Conservation (phyloP, 2,797 vertebrate genomes). For the Sciurus carolinensis region DNA sequence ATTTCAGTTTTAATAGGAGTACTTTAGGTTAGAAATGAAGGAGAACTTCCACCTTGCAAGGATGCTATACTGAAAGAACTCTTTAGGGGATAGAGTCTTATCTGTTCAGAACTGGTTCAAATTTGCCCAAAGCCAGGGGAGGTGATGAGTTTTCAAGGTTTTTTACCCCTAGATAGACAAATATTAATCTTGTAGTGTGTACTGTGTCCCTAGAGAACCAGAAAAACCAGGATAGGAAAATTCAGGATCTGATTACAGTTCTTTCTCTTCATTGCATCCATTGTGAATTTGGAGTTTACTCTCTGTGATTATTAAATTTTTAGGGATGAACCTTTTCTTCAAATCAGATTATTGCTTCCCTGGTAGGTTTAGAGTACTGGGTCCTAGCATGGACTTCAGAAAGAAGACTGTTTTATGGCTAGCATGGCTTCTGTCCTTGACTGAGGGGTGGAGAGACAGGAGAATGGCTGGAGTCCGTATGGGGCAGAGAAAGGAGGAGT, state of each 20-base stretch:
- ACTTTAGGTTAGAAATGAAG: slow-evolving; percentile 62
- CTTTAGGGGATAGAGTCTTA: not conserved
- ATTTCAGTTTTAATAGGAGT: slow-evolving; percentile 50
- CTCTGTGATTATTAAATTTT: slow-evolving; percentile 15
- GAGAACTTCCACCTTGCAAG: slow-evolving; percentile 45
- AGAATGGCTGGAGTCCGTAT: not conserved
- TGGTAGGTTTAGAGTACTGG: not conserved
- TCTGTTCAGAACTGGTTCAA: slow-evolving; percentile 21
- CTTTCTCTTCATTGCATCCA: not conserved
- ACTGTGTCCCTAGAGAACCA: slow-evolving; percentile 32
- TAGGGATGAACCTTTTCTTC: slow-evolving; percentile 33
- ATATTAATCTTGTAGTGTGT: slow-evolving; percentile 19
- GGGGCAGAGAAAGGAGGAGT: not conserved
- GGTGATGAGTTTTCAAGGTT: slow-evolving; percentile 21
- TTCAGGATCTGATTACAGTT: slow-evolving; percentile 36
- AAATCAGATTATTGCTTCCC: not conserved
- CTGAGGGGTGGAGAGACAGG: not conserved
- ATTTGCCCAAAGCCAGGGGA: slow-evolving; percentile 28
- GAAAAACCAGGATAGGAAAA: slow-evolving; percentile 31
- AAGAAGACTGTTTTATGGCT: not conserved
- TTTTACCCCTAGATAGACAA: not conserved
- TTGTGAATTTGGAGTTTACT: slow-evolving; percentile 54
- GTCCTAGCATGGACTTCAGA: slow-evolving; percentile 21
- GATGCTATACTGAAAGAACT: not conserved
- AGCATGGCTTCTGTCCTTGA: not conserved